Evolutionary conservation across 37 sponge, comb jelly and placozoan genomes (phyloP), one percentile per base, ranked within the genome.

Genomic region (Oopsacas minuta): DNA sequence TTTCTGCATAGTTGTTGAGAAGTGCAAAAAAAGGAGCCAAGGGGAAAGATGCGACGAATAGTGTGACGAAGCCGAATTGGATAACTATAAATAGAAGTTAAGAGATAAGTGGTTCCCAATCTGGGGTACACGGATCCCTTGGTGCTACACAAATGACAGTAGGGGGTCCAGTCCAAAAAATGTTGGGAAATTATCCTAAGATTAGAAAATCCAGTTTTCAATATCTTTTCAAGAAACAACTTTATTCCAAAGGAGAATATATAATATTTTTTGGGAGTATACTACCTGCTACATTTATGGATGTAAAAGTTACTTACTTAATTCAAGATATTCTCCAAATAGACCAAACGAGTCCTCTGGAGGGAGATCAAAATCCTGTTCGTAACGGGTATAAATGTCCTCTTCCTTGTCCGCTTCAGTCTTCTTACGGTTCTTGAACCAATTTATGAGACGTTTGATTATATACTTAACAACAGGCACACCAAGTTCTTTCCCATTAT

Each of bases 41-140:
- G 20, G 99, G 99, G 82, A 98, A 93, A 17, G 94, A 91, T 0
- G 96, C 94, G 37, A 98, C 99, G 87, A 98, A 98, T 69, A 98
- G 87, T 37, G 99, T 98, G 82, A 92, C 88, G 52, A 98, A 98
- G 38, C 99, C 99, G 87, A 90, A 98, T 88, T 98, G 99, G 86
- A 98, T 90, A 20, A 98, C 97, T 89, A 86, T 38, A 52, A 39
- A 61, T 61, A 61, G 75, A 12, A 61, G 20, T 10, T n/a, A n/a
- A n/a, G n/a, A n/a, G n/a, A n/a, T n/a, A n/a, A n/a, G n/a, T n/a
- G n/a, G n/a, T n/a, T n/a, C n/a, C n/a, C n/a, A n/a, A n/a, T n/a
- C n/a, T n/a, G n/a, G n/a, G n/a, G n/a, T n/a, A n/a, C n/a, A n/a
- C n/a, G n/a, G n/a, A n/a, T n/a, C n/a, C n/a, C n/a, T n/a, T n/a